These are phyloP conservation scores for Meiosimyza platycephala DNA, from an alignment of 2,888 invertebrate species.

Conservation along the genomic window DNA sequence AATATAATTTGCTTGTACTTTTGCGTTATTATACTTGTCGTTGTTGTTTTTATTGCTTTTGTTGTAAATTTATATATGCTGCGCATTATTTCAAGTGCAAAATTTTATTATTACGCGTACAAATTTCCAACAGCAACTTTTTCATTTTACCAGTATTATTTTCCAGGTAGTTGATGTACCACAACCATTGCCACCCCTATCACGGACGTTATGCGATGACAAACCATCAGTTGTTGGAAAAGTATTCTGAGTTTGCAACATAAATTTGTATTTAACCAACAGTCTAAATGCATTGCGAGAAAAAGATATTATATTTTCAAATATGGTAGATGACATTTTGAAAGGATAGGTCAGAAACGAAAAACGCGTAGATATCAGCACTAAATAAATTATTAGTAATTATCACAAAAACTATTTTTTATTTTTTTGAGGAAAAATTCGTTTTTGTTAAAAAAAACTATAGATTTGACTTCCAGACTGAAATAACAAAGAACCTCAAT, in stretches of 20 bases:
- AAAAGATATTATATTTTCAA: too few relatives aligned
- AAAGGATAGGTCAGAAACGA: too few relatives aligned
- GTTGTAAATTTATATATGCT: slow-evolving; percentile 20
- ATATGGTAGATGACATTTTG: too few relatives aligned
- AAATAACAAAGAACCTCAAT: slow-evolving; percentile 36
- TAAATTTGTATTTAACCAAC: slow-evolving; percentile 65
- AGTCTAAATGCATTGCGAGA: slow-evolving; percentile 43
- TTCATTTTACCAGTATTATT: background rate
- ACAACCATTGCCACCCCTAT: too few relatives aligned
- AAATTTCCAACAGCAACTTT: slow-evolving; percentile 38
- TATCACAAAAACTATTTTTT: background rate
- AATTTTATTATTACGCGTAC: slow-evolving; percentile 44
- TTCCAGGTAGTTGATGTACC: too few relatives aligned
- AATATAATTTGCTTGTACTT: slow-evolving; percentile 4
- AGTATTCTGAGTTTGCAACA: slow-evolving; percentile 51
- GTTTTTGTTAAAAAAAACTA: too few relatives aligned
- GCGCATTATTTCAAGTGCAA: slow-evolving; percentile 36
- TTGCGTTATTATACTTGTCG: slow-evolving; percentile 20
- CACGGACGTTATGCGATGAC: slow-evolving; percentile 38
- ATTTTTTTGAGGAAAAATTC: too few relatives aligned
- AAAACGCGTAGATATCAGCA: too few relatives aligned
- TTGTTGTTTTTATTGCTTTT: slow-evolving; percentile 10
- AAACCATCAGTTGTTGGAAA: slow-evolving; percentile 45
- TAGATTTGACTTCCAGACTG: too few relatives aligned
- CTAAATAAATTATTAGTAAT: background rate